Evolutionary conservation across 1,140 invertebrate species (phyloP), one percentile per base, ranked within the genome.

Genomic region (Danaus melanippus): DNA sequence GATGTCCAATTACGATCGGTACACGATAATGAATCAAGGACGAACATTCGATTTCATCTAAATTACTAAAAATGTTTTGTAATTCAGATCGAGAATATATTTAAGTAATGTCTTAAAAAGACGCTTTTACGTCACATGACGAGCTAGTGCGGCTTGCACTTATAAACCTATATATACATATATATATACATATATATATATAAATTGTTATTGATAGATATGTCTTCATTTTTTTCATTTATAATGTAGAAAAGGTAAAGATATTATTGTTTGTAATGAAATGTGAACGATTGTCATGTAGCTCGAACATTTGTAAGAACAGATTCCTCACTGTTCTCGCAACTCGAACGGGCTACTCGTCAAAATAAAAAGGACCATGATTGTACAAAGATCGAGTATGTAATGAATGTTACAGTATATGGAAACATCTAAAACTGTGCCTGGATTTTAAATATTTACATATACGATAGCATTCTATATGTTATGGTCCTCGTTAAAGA

Each of bases 81-180:
- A 70, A 71, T 64, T 43, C 59, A 71, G 69, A 70, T 64, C 72
- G 68, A 71, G 41, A 72, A 56, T 68, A 74, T 74, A 76, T 71
- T 60, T 74, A 68, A 71, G 53, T 69, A 67, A 59, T 60, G 76
- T 82, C 79, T 84, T 79, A 59, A 63, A 69, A 79, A 79, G 78
- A 74, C 76, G 54, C 62, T 62, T 50, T 63, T 69, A 64, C 60
- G 66, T 71, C 61, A 56, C 58, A 69, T 59, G 62, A 64, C 59
- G 58, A 64, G 49, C 71, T 66, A 72, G 72, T 66, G 69, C 66
- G 53, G 46, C 59, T 60, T 58, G 71, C 69, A 71, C 67, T 70
- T 54, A 67, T 64, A 32, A 32, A 32, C 21, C 21, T 32, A 32
- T 32, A 32, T 32, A 32, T 32, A 32, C 21, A 32, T 63, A 55